These are phyloP conservation scores for Xenopus borealis DNA, from an alignment of 2,113 vertebrate genomes.

Conservation along the genomic window DNA sequence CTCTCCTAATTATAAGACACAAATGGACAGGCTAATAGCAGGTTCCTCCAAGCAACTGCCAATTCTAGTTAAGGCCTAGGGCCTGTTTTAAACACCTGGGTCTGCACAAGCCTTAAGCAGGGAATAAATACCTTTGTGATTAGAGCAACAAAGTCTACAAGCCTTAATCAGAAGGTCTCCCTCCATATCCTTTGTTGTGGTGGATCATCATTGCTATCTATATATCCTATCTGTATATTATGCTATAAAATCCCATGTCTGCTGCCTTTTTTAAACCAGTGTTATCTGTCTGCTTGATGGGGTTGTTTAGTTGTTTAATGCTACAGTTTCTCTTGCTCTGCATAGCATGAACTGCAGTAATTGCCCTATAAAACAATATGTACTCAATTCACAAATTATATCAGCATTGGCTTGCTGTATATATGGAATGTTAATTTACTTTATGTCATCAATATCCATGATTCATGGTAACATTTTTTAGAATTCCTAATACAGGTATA, in stretches of 20 bases:
- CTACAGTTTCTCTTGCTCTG: neutral
- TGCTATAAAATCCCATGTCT: slow-evolving; percentile 8
- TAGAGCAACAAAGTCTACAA: neutral
- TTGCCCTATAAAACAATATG: neutral
- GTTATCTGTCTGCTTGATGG: neutral
- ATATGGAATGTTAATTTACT: too few species aligned
- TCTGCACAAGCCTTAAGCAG: neutral
- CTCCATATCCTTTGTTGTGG: neutral
- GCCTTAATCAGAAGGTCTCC: neutral
- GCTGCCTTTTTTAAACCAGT: neutral
- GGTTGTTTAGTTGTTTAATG: slow-evolving; percentile 1
- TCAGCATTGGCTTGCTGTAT: too few species aligned
- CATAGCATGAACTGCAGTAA: neutral
- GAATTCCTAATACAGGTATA: too few species aligned
- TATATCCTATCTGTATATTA: neutral
- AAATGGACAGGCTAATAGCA: slow-evolving; percentile 18
- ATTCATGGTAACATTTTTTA: too few species aligned
- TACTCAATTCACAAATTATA: too few species aligned
- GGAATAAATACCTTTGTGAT: slow-evolving; percentile 14
- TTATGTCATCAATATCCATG: too few species aligned
- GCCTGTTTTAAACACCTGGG: slow-evolving; percentile 22
- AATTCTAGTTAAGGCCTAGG: slow-evolving; percentile 9
- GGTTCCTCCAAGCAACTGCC: neutral
- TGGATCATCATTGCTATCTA: slow-evolving; percentile 1
- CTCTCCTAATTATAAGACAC: slow-evolving; percentile 20